These are phyloP conservation scores for Cygnus buccinator DNA, from an alignment of 2,113 vertebrate species.

Conservation along the genomic window DNA sequence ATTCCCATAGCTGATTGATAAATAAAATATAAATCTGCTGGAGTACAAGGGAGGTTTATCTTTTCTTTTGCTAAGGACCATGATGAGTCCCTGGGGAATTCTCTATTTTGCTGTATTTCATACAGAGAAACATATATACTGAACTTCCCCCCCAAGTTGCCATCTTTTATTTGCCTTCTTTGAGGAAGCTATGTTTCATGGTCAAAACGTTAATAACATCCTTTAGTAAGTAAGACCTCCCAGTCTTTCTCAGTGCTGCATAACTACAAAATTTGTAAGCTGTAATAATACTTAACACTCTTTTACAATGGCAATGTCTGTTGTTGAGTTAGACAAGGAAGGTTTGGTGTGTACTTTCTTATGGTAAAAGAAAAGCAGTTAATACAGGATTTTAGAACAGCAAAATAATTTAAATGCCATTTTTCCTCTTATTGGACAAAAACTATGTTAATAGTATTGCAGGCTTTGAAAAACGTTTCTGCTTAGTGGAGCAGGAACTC, in stretches of 20 bases:
- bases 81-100: background rate
- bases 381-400: background rate
- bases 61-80: background rate
- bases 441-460: background rate
- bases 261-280: background rate
- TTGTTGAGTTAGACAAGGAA: background rate
- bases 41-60: background rate
- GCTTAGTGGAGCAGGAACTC: background rate
- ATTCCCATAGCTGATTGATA: background rate
- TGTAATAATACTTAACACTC: background rate
- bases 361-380: background rate
- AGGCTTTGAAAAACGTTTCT: background rate
- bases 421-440: background rate
- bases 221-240: background rate
- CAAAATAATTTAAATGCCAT: background rate
- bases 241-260: background rate
- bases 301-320: background rate
- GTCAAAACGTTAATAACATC: background rate
- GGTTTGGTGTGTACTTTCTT: background rate
- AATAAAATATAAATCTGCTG: slow-evolving; percentile 4
- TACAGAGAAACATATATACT: background rate
- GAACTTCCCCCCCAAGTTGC: background rate
- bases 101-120: background rate
- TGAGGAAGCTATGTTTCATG: background rate
- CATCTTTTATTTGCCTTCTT: background rate